Base-by-base conservation (phyloP, 2,888 invertebrate species). In the Zygaena filipendulae region DNA sequence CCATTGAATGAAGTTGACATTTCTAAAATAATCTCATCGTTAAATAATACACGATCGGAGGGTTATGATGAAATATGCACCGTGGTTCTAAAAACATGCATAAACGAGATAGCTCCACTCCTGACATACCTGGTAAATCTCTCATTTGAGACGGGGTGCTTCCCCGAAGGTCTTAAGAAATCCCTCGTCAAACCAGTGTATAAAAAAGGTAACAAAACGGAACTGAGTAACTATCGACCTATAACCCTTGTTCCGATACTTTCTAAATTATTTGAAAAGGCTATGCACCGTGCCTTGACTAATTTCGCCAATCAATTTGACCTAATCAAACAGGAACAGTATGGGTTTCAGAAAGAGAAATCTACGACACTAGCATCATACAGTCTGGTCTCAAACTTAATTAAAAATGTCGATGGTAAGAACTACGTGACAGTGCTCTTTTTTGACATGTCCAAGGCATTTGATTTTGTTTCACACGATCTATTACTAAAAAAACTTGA, bases 51-150 rank as follows among this genome's bases (percentile, higher is more conserved):
- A 8, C 12, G 18, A 2, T 14, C 20, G 10, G 28, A 16, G 12
- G 33, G 27, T 4, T 27, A 30, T 14, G 33, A 34, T 25, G 21
- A 25, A 7, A 25, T 34, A 11, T 18, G 11, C 11, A 34, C 33
- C 3, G 30, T 27, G 11, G 25, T 34, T 7, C 22, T 34, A 8
- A 34, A 34, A 27, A 21, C 13, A 3, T 30, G 33, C 20, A 27
- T 12, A 7, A 16, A 21, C 4, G 21, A 34, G 30, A 22, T 34
- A 1, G 11, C 13, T 5, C 9, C n/a, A 8, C 24, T 30, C 3
- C 11, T 30, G 3, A 19, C 27, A 6, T 22, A 13, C 20, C 11
- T 34, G 7, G 21, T 34, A 9, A 34, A 33, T 9, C 18, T 25
- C 1, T 33, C 29, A 3, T 13, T 33, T 3, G 19, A 22, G 11